Conservation (phyloP, 2,888 invertebrate genomes). For the Amitus sp. region DNA sequence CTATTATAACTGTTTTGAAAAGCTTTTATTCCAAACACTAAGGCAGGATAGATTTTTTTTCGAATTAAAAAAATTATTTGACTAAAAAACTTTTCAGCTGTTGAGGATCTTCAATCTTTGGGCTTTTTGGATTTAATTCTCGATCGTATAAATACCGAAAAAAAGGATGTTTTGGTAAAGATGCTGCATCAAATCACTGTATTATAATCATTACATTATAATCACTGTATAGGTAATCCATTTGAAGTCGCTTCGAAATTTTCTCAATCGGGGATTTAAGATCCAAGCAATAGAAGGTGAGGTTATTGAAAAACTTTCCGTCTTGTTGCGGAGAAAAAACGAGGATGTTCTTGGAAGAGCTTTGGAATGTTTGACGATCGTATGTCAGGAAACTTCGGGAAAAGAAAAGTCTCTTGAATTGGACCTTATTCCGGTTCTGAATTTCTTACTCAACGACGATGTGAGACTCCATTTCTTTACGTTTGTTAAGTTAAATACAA, state of each 20-base stretch:
- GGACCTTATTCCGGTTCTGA: constrained; percentile 55
- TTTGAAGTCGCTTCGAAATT: constrained; percentile 57
- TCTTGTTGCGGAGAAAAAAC: constrained; percentile 51
- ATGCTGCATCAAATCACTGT: neutral
- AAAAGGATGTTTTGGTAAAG: constrained; percentile 52
- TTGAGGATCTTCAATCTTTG: constrained; percentile 58
- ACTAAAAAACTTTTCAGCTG: constrained; percentile 49
- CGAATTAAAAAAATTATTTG: neutral
- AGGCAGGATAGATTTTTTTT: too few relatives aligned
- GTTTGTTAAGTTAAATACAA: too few relatives aligned
- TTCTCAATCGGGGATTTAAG: constrained; percentile 62
- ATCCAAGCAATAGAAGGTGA: constrained; percentile 58
- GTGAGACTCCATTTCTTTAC: too few relatives aligned
- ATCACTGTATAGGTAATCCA: constrained; percentile 48
- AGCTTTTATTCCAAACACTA: too few relatives aligned
- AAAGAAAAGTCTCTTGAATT: constrained; percentile 59
- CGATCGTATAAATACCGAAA: constrained; percentile 50
- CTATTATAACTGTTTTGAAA: too few relatives aligned
- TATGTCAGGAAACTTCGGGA: constrained; percentile 57
- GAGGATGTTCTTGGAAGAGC: constrained; percentile 50
- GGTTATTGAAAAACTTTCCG: constrained; percentile 57
- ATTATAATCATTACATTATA: neutral
- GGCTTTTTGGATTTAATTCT: constrained; percentile 60
- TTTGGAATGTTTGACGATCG: constrained; percentile 55
- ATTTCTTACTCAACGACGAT: constrained; percentile 53